A percentile compares a stretch with the other conserved stretches of the same genome.
Conservation (phyloP, 2,888 invertebrate genomes). For the Drosophila mercatorum region DNA sequence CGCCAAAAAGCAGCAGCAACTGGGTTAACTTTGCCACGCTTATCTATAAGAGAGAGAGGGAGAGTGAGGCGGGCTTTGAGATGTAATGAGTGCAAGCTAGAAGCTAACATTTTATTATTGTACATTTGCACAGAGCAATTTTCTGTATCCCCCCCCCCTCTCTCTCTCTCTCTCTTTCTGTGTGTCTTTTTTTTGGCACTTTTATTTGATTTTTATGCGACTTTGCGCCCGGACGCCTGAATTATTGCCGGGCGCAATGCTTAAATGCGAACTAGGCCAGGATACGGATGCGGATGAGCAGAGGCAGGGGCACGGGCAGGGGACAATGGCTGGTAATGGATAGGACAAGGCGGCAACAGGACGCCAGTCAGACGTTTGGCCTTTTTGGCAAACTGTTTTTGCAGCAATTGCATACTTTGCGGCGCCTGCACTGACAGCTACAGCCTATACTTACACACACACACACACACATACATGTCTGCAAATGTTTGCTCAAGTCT, state of each 20-base stretch:
- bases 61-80: neutral
- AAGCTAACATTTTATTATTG: constrained; percentile 48
- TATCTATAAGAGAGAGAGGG: constrained; percentile 2
- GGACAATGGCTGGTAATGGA: neutral
- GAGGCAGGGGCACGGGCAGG: neutral
- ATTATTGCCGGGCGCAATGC: constrained; percentile 74
- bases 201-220: constrained; percentile 79
- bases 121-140: constrained; percentile 45
- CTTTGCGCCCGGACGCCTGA: constrained; percentile 51
- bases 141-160: constrained; percentile 12
- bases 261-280: constrained; percentile 72
- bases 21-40: constrained; percentile 57
- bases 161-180: constrained; percentile 10
- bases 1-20: constrained; percentile 53
- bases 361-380: constrained; percentile 46
- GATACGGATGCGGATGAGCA: constrained; percentile 51
- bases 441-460: constrained; percentile 19
- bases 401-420: constrained; percentile 47
- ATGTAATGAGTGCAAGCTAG: neutral
- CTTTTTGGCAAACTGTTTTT: constrained; percentile 62
- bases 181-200: constrained; percentile 34
- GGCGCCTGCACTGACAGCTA: constrained; percentile 49
- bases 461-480: constrained; percentile 22
- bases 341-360: constrained; percentile 3
- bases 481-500: constrained; percentile 17